These are phyloP conservation scores for Onychomys torridus DNA, from an alignment of 2,797 vertebrate species.

Conservation along the genomic window DNA sequence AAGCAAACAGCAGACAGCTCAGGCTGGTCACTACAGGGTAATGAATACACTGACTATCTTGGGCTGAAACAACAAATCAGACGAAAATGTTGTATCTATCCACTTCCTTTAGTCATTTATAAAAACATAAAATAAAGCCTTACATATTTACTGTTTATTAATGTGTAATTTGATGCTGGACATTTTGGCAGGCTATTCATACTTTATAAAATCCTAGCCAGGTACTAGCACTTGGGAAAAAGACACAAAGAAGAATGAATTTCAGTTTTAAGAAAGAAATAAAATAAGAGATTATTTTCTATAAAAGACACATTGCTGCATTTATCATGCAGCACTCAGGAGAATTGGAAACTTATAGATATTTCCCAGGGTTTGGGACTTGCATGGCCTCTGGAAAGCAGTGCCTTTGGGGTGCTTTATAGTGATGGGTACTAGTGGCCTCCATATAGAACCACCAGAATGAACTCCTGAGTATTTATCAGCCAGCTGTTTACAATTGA, in stretches of 20 bases:
- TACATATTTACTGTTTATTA: slow-evolving; percentile 36
- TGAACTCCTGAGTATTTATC: not conserved
- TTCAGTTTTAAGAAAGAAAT: not conserved
- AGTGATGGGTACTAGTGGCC: not conserved
- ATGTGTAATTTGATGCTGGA: slow-evolving; percentile 72
- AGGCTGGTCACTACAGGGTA: not conserved
- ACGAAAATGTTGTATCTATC: not conserved
- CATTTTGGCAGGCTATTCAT: slow-evolving; percentile 84
- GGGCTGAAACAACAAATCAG: not conserved
- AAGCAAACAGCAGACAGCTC: not conserved
- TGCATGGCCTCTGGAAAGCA: not conserved
- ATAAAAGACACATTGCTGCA: too few species aligned
- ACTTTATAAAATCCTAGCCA: slow-evolving; percentile 73
- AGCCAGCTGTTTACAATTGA: not conserved
- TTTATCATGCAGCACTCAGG: not conserved
- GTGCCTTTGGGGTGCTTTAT: not conserved
- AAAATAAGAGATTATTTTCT: not conserved
- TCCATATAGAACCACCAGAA: not conserved
- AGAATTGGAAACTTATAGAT: not conserved
- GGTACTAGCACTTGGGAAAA: not conserved
- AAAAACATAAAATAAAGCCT: not conserved
- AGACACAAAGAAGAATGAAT: not conserved
- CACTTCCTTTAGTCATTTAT: not conserved
- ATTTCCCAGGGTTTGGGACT: not conserved
- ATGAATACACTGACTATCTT: not conserved